Conservation (phyloP, 2,797 vertebrate species). For the Anniella stebbinsi region DNA sequence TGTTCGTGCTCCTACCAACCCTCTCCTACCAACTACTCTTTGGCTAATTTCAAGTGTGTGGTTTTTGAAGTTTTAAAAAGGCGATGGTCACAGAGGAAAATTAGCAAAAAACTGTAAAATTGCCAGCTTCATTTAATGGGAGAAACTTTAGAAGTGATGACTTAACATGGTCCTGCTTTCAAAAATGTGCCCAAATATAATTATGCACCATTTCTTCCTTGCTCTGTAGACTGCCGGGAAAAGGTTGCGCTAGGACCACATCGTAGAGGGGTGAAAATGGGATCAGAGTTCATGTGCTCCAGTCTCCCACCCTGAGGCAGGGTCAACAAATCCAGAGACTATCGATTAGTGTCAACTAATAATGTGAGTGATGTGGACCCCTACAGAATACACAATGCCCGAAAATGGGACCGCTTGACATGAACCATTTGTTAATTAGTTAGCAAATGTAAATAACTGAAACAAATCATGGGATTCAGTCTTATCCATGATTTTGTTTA, state of each 20-base stretch:
- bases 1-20: constrained; percentile 70
- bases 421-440: neutral
- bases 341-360: neutral
- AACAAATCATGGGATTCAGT: neutral
- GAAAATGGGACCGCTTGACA: neutral
- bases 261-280: neutral
- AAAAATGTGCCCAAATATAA: neutral
- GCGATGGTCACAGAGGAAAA: neutral
- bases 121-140: constrained; percentile 24
- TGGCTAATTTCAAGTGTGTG: constrained; percentile 53
- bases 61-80: constrained; percentile 40
- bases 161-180: constrained; percentile 43
- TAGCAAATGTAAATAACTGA: neutral
- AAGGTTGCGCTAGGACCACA: neutral
- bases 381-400: neutral
- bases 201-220: neutral
- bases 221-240: neutral
- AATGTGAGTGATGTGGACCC: neutral
- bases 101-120: constrained; percentile 32
- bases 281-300: neutral
- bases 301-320: neutral
- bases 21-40: constrained; percentile 56
- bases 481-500: neutral
- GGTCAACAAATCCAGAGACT: constrained; percentile 14
- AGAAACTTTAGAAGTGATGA: constrained; percentile 6